Percentiles rank a stretch among this genome's conserved stretches.
These are phyloP conservation scores for Patella ulyssiponensis DNA, from an alignment of 2,888 invertebrate species.

Conservation along the genomic window DNA sequence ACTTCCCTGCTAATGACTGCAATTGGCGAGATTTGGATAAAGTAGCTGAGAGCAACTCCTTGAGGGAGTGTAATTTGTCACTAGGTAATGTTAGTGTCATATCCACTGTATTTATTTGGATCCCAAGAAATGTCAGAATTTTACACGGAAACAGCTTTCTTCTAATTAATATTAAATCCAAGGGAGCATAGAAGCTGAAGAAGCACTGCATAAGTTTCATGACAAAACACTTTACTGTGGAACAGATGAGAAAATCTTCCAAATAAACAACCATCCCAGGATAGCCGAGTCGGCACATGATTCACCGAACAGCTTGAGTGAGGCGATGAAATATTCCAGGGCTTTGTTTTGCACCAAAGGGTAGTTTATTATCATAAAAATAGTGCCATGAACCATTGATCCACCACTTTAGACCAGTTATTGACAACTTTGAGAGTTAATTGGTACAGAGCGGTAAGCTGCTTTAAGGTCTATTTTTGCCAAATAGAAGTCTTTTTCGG, in stretches of 20 bases:
- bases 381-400: slow-evolving; percentile 5
- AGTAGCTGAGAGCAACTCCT: background rate
- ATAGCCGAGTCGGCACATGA: slow-evolving; percentile 24
- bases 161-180: too few species aligned
- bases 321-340: slow-evolving; percentile 30
- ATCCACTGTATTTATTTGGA: background rate
- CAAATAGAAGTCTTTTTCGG: too few species aligned
- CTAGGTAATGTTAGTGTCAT: slow-evolving; percentile 20
- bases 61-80: slow-evolving; percentile 11
- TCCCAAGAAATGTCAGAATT: too few species aligned
- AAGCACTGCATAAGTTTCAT: too few species aligned
- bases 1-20: too few species aligned
- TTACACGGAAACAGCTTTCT: too few species aligned
- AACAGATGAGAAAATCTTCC: too few species aligned
- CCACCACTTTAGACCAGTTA: slow-evolving; percentile 17
- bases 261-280: slow-evolving; percentile 10
- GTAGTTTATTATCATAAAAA: slow-evolving; percentile 22
- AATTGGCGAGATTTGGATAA: too few species aligned
- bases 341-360: slow-evolving; percentile 24
- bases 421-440: background rate
- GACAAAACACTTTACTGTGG: too few species aligned
- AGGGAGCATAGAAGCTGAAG: too few species aligned
- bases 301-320: slow-evolving; percentile 26
- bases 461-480: too few species aligned
- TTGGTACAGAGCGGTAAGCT: too few species aligned